Conservation (phyloP, 2,888 invertebrate genomes). For the Nemotelus pantherinus region DNA sequence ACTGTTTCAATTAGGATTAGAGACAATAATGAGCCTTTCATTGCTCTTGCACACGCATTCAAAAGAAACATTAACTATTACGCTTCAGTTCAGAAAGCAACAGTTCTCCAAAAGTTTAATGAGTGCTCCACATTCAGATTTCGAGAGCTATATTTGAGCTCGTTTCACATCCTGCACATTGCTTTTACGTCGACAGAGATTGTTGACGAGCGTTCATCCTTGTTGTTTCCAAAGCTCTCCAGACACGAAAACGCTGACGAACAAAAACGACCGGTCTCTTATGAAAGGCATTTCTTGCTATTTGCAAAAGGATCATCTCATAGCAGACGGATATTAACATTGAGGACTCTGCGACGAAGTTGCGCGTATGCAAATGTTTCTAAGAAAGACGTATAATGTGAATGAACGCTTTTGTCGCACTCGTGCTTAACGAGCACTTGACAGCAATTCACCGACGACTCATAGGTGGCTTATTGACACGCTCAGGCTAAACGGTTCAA, state of each 20-base stretch:
- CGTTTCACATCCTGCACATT: background rate
- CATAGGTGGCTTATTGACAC: slow-evolving; percentile 27
- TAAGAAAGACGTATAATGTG: slow-evolving; percentile 14
- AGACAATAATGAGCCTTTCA: too few relatives aligned
- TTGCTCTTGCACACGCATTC: too few relatives aligned
- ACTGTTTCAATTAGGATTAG: too few relatives aligned
- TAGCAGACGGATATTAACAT: slow-evolving; percentile 14
- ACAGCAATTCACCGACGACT: slow-evolving; percentile 29
- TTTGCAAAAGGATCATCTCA: slow-evolving; percentile 33
- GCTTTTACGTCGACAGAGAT: background rate
- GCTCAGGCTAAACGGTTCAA: slow-evolving; percentile 7
- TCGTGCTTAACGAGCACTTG: slow-evolving; percentile 24
- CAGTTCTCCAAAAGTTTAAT: slow-evolving; percentile 16
- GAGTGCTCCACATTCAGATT: slow-evolving; percentile 10
- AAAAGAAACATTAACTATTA: too few relatives aligned
- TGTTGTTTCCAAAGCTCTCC: slow-evolving; percentile 8
- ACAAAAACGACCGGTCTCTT: background rate
- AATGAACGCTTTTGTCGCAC: slow-evolving; percentile 20
- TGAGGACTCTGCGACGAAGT: slow-evolving; percentile 6
- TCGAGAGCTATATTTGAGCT: background rate
- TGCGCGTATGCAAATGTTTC: slow-evolving; percentile 1
- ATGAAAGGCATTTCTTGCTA: slow-evolving; percentile 18
- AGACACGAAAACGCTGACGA: slow-evolving; percentile 38
- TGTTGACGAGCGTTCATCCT: background rate
- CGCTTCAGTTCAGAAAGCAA: background rate